Evolutionary conservation across 2,113 vertebrate genomes (phyloP).

Genomic region (Xenus cinereus): DNA sequence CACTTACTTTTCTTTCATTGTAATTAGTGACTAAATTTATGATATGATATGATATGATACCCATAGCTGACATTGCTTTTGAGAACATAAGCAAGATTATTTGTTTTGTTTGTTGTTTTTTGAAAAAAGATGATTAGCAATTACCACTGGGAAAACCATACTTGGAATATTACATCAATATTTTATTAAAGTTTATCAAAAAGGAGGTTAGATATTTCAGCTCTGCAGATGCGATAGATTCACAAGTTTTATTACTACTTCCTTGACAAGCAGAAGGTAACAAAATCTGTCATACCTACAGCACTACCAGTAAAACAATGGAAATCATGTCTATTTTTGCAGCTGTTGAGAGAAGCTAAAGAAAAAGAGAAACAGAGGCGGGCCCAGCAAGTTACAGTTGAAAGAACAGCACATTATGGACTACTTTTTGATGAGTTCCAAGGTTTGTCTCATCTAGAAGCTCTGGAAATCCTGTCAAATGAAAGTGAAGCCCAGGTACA

Average conservation of each 20-base stretch:
- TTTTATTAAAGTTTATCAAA: background rate
- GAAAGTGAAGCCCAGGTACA: conserved; percentile 92
- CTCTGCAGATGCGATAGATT: background rate
- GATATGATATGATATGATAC: background rate
- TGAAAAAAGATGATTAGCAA: background rate
- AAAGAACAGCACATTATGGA: conserved; percentile 90
- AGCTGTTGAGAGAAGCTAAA: conserved; percentile 96
- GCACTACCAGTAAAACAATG: background rate
- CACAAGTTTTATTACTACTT: background rate
- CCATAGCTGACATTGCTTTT: background rate
- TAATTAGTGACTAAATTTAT: background rate
- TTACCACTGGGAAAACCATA: background rate
- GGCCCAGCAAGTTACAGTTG: conserved; percentile 82
- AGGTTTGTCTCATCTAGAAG: conserved; percentile 95
- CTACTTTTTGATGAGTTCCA: conserved; percentile 97
- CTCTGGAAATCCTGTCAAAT: conserved; percentile 96
- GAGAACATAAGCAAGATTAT: background rate
- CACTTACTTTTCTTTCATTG: background rate
- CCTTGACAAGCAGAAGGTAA: background rate
- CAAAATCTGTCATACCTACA: background rate
- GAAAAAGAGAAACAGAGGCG: conserved; percentile 91
- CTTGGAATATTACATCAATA: background rate
- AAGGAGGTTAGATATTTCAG: background rate
- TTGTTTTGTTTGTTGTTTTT: background rate
- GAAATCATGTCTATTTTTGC: conserved; percentile 27